These are phyloP conservation scores for Ctenopoma kingsleyae DNA, from an alignment of 2,797 vertebrate genomes.

Conservation along the genomic window DNA sequence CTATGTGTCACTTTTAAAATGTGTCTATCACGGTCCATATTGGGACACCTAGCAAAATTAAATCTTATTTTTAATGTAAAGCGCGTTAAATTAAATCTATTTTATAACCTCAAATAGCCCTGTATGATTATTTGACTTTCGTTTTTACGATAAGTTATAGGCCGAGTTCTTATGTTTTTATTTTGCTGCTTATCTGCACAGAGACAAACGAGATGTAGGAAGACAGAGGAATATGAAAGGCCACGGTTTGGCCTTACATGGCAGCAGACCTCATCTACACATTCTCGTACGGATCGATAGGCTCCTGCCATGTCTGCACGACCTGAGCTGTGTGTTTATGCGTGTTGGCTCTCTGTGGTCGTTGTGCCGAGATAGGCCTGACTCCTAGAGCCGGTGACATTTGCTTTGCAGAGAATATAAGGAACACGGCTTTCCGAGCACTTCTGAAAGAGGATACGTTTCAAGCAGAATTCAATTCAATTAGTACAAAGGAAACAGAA, in stretches of 20 bases:
- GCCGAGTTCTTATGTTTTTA: not conserved
- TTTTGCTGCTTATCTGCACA: not conserved
- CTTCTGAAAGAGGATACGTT: slow-evolving; percentile 35
- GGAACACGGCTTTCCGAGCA: slow-evolving; percentile 28
- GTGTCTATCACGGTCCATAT: not conserved
- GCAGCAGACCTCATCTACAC: slow-evolving; percentile 84
- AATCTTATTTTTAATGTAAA: not conserved
- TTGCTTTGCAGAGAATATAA: slow-evolving; percentile 65
- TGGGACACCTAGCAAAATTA: not conserved
- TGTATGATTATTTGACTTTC: not conserved
- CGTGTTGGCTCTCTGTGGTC: slow-evolving; percentile 66
- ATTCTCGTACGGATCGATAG: slow-evolving; percentile 89
- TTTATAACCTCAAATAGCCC: not conserved
- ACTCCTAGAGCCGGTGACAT: slow-evolving; percentile 68
- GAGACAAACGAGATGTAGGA: slow-evolving; percentile 19
- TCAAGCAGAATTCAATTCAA: slow-evolving; percentile 50
- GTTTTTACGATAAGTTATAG: not conserved
- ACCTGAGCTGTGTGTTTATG: slow-evolving; percentile 66
- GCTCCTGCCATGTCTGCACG: slow-evolving; percentile 79
- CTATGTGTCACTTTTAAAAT: slow-evolving; percentile 7
- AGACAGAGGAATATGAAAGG: slow-evolving; percentile 50
- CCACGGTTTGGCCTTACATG: slow-evolving; percentile 65
- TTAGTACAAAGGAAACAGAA: slow-evolving; percentile 38
- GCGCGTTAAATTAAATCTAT: not conserved
- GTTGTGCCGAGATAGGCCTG: slow-evolving; percentile 64